Conservation (phyloP, 2,888 invertebrate genomes). For the Lycaena phlaeas region DNA sequence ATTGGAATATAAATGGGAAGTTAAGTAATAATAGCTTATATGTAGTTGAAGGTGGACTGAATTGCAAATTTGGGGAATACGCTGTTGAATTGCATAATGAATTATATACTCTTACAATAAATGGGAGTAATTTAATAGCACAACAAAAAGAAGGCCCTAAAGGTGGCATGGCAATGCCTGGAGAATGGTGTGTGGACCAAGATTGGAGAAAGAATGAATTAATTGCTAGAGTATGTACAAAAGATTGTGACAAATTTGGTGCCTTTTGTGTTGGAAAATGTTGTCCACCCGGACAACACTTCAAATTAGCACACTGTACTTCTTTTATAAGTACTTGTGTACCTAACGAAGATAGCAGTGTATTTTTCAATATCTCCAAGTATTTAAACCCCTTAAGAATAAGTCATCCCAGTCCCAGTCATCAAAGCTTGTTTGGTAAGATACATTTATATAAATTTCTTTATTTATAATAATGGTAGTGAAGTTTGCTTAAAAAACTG, state of each 20-base stretch:
- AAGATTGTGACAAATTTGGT: constrained; percentile 37
- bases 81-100: constrained; percentile 41
- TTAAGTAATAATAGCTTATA: constrained; percentile 32
- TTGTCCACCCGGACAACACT: constrained; percentile 69
- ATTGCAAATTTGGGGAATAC: constrained; percentile 47
- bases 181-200: constrained; percentile 61
- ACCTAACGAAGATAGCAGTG: constrained; percentile 32
- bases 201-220: constrained; percentile 27
- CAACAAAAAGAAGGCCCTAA: constrained; percentile 25
- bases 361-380: constrained; percentile 38
- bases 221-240: constrained; percentile 48
- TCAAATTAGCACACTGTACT: constrained; percentile 36
- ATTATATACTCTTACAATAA: constrained; percentile 32
- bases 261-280: constrained; percentile 67
- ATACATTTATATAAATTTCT: constrained; percentile 10
- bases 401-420: constrained; percentile 16
- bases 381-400: constrained; percentile 39
- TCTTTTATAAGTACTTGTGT: constrained; percentile 42
- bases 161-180: constrained; percentile 27
- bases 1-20: constrained; percentile 30
- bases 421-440: constrained; percentile 37
- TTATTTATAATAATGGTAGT: no score
- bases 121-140: constrained; percentile 36
- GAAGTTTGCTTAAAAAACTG: no score
- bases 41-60: constrained; percentile 39